These are phyloP conservation scores for Crocodylus rhombifer DNA, from an alignment of 2,797 vertebrate genomes.

Conservation along the genomic window DNA sequence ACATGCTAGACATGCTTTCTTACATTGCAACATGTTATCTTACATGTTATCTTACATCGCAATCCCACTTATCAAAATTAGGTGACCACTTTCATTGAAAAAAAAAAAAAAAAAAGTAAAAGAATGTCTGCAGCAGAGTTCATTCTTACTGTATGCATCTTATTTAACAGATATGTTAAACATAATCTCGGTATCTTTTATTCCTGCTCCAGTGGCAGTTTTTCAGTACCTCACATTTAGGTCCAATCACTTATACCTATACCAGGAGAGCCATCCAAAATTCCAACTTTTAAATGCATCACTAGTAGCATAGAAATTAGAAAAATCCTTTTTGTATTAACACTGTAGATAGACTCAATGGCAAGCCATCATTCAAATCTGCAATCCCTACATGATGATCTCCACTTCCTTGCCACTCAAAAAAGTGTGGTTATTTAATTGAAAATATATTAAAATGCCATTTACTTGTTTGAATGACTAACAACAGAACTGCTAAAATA, in stretches of 20 bases:
- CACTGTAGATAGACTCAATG: background rate
- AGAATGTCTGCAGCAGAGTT: background rate
- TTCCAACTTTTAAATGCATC: background rate
- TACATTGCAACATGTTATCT: too few species aligned
- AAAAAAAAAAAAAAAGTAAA: background rate
- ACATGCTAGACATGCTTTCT: too few species aligned
- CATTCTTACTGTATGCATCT: background rate
- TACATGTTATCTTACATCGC: background rate
- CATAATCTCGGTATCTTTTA: background rate
- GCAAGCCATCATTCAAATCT: background rate
- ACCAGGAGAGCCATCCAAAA: background rate
- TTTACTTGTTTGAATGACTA: background rate
- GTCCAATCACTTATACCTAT: background rate
- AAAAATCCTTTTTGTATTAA: background rate
- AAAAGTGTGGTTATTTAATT: background rate
- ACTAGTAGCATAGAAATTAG: background rate
- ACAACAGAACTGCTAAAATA: background rate
- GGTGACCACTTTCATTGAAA: background rate
- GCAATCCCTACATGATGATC: background rate
- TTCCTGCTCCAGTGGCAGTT: rapidly evolving
- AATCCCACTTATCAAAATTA: background rate
- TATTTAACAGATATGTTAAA: background rate
- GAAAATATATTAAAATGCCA: background rate
- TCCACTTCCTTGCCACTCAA: background rate
- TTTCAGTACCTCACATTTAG: background rate